These are phyloP conservation scores for Mirounga angustirostris DNA, from an alignment of 2,113 vertebrate genomes.

Conservation along the genomic window DNA sequence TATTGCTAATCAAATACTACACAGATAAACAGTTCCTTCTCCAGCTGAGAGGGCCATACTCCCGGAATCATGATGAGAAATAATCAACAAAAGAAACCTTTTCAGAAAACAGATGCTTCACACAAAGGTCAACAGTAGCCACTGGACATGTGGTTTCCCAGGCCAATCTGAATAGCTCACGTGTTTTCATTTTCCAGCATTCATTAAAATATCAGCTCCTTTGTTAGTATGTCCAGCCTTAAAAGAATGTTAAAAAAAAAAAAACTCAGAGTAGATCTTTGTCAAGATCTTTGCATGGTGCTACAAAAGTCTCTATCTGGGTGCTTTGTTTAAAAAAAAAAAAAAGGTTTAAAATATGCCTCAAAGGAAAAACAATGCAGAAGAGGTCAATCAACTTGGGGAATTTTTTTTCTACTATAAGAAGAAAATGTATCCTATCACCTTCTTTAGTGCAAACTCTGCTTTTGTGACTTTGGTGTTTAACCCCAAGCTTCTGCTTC, in stretches of 20 bases:
- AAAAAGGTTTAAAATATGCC: neutral
- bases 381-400: neutral
- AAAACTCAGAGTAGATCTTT: neutral
- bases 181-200: neutral
- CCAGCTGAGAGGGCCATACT: neutral
- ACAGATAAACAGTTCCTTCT: constrained; percentile 16
- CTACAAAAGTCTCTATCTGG: neutral
- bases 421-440: neutral
- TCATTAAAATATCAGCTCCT: neutral
- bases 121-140: neutral
- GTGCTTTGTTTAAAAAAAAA: neutral
- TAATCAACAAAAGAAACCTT: neutral
- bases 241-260: constrained; percentile 9
- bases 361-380: neutral
- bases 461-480: neutral
- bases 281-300: neutral
- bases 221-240: neutral
- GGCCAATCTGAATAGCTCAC: neutral
- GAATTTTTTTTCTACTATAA: neutral
- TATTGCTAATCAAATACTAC: neutral
- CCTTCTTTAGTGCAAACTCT: neutral
- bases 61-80: neutral
- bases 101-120: neutral
- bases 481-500: neutral
- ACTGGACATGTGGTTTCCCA: neutral